phyloP scores from a whole-genome alignment of 2,888 invertebrate genomes.

The Penaeus monodon region DNA sequence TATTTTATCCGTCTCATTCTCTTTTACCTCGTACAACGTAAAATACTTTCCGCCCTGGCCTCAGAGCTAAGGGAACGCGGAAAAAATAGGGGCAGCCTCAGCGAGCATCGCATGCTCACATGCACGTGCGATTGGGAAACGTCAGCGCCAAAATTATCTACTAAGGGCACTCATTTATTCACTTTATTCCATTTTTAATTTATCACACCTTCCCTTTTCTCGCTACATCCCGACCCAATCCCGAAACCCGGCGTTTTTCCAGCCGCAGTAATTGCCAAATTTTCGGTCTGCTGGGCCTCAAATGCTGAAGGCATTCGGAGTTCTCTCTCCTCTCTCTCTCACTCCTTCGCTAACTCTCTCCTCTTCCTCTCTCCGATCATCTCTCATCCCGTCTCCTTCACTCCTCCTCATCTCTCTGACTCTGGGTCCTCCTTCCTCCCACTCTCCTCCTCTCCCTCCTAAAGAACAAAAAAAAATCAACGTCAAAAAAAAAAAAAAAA shows the following conservation, averaged over 20 bases:
- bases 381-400: too few relatives aligned
- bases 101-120: conserved; percentile 37
- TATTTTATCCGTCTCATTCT: conserved; percentile 29
- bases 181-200: conserved; percentile 40
- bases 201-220: conserved; percentile 28
- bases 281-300: too few relatives aligned
- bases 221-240: too few relatives aligned
- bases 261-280: too few relatives aligned
- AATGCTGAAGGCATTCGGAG: too few relatives aligned
- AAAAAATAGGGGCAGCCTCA: conserved; percentile 29
- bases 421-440: too few relatives aligned
- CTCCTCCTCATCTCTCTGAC: neutral
- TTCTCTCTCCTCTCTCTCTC: neutral
- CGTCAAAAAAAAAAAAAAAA: too few relatives aligned
- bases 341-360: neutral
- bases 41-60: conserved; percentile 30
- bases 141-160: conserved; percentile 19
- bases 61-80: conserved; percentile 20
- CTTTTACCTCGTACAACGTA: conserved; percentile 40
- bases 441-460: too few relatives aligned
- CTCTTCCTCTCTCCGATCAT: neutral
- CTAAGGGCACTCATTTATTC: conserved; percentile 23
- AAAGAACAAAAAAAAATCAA: too few relatives aligned
- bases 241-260: too few relatives aligned
- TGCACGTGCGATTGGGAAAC: conserved; percentile 16